Evolutionary conservation across 2,888 invertebrate species (phyloP).

Genomic region (Heteropelma amictum): DNA sequence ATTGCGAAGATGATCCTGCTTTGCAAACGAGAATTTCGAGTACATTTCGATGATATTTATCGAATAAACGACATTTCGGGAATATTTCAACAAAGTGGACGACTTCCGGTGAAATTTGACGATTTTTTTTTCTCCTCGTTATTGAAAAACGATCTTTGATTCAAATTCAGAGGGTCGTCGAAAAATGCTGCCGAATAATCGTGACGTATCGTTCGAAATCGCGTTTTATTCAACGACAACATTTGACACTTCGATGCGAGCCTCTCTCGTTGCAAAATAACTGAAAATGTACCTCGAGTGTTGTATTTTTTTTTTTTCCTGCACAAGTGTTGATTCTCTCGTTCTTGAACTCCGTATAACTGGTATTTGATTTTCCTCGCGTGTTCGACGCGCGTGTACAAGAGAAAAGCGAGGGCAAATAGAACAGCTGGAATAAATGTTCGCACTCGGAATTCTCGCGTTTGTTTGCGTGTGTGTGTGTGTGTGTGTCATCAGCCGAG

Average conservation of each 20-base stretch:
- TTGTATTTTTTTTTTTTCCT: background rate
- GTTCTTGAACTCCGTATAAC: slow-evolving; percentile 18
- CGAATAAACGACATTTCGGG: too few species aligned
- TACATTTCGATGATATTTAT: too few species aligned
- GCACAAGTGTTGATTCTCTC: slow-evolving; percentile 9
- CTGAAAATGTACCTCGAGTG: background rate
- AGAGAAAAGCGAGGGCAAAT: slow-evolving; percentile 22
- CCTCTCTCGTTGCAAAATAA: too few species aligned
- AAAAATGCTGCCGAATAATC: too few species aligned
- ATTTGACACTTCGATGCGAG: too few species aligned
- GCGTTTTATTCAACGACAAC: too few species aligned
- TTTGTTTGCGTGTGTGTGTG: too few species aligned
- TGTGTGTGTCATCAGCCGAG: too few species aligned
- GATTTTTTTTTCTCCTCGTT: background rate
- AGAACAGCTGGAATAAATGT: slow-evolving; percentile 2
- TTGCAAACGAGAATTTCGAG: too few species aligned
- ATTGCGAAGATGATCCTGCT: too few species aligned
- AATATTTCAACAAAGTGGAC: background rate
- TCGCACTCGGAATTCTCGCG: background rate
- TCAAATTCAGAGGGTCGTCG: too few species aligned
- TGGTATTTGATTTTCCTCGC: slow-evolving; percentile 40
- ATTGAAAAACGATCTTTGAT: background rate
- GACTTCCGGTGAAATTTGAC: background rate
- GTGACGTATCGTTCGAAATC: too few species aligned
- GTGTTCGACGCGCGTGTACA: slow-evolving; percentile 1